Evolutionary conservation across 2,797 vertebrate genomes (phyloP).

Genomic region (Esox masquinongy): DNA sequence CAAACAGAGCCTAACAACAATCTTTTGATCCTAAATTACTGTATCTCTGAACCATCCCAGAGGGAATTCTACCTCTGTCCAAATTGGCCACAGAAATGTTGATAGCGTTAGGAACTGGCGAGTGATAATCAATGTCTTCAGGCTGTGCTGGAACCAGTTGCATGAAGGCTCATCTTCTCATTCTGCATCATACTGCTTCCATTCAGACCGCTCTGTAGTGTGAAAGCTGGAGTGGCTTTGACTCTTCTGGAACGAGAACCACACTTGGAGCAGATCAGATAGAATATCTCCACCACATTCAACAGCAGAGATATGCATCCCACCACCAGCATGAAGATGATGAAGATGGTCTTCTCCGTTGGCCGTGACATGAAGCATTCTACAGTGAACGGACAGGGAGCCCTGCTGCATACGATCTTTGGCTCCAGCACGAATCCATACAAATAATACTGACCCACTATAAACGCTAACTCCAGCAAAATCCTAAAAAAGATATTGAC

Average conservation of each 20-base stretch:
- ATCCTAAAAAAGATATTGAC: conserved; percentile 89
- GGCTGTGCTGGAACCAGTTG: conserved; percentile 32
- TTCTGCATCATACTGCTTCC: not conserved
- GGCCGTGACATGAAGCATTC: conserved; percentile 97
- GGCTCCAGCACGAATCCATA: conserved; percentile 89
- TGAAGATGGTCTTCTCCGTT: conserved; percentile 96
- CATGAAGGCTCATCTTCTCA: conserved; percentile 38
- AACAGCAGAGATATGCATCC: conserved; percentile 87
- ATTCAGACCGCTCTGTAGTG: conserved; percentile 36
- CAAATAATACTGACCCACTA: conserved; percentile 91
- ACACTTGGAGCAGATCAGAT: conserved; percentile 81
- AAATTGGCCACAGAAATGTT: no score
- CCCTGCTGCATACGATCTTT: conserved; percentile 81
- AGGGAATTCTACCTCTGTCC: not conserved
- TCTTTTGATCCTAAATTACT: not conserved
- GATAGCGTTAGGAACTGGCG: not conserved
- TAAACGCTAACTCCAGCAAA: conserved; percentile 87
- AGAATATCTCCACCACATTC: conserved; percentile 90
- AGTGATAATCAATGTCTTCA: not conserved
- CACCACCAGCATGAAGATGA: conserved; percentile 92
- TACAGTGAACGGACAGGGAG: conserved; percentile 89
- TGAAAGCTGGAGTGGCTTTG: not conserved
- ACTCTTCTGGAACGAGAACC: conserved; percentile 11
- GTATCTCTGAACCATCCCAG: not conserved
- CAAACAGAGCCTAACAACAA: not conserved